phyloP scores from a whole-genome alignment of 64 coral and sea anemone genomes.

The Montipora foliosa region DNA sequence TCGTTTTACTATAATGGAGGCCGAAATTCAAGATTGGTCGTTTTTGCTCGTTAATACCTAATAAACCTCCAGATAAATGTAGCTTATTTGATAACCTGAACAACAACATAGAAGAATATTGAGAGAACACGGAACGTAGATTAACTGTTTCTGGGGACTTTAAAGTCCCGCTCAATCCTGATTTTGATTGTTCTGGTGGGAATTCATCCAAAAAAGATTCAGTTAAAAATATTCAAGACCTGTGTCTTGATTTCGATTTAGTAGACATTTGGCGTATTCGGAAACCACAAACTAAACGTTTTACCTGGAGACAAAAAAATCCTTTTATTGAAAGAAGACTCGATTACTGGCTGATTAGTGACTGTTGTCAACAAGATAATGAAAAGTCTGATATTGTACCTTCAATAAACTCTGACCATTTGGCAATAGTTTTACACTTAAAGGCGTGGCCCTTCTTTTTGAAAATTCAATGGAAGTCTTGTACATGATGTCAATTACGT shows the following conservation, averaged over 20 bases:
- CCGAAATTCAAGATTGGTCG: slow-evolving; percentile 37
- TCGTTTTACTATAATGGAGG: slow-evolving; percentile 42
- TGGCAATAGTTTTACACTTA: neutral
- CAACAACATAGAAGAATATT: neutral
- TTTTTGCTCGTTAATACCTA: slow-evolving; percentile 67
- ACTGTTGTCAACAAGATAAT: slow-evolving; percentile 35
- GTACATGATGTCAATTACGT: slow-evolving; percentile 48
- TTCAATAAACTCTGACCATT: neutral
- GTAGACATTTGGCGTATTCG: too few species aligned
- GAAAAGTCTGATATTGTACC: slow-evolving; percentile 22
- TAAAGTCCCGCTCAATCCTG: too few species aligned
- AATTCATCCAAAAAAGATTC: too few species aligned
- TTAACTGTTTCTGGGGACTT: too few species aligned
- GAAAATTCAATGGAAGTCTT: neutral
- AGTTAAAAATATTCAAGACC: too few species aligned
- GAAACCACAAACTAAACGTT: too few species aligned
- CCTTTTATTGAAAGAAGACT: too few species aligned
- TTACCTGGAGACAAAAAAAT: too few species aligned
- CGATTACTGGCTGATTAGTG: too few species aligned
- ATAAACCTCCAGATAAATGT: slow-evolving; percentile 41
- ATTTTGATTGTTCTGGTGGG: too few species aligned
- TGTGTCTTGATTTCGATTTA: neutral
- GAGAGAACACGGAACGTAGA: neutral
- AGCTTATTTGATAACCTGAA: slow-evolving; percentile 41
- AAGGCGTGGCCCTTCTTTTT: slow-evolving; percentile 29